phyloP scores from a whole-genome alignment of 1,140 invertebrate genomes.

The Drosophila burlai region DNA sequence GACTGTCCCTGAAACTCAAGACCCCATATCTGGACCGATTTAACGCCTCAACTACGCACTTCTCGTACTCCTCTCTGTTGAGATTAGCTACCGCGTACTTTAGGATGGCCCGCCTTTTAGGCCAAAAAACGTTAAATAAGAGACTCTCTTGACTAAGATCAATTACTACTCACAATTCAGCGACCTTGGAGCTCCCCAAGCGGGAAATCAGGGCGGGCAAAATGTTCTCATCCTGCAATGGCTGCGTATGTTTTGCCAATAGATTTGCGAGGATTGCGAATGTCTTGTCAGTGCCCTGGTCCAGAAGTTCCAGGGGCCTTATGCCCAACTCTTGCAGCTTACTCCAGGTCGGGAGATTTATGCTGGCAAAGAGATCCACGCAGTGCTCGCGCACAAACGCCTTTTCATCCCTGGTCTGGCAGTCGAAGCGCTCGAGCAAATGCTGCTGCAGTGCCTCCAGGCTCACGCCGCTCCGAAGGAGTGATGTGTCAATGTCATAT shows the following conservation, averaged over 20 bases:
- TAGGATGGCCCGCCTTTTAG: constrained; percentile 26
- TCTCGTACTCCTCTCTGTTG: constrained; percentile 18
- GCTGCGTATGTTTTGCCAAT: constrained; percentile 7
- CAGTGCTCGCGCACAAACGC: constrained; percentile 43
- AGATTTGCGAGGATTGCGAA: constrained; percentile 14
- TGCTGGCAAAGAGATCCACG: constrained; percentile 49
- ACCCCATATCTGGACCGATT: not conserved
- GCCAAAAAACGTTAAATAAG: not conserved
- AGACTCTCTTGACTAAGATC: not conserved
- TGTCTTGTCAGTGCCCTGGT: constrained; percentile 46
- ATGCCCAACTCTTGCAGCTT: constrained; percentile 30
- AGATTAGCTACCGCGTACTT: constrained; percentile 43
- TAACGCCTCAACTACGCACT: constrained; percentile 10
- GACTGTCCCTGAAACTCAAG: not conserved
- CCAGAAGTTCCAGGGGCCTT: constrained; percentile 50
- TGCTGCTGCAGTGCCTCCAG: constrained; percentile 38
- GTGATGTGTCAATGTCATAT: constrained; percentile 36
- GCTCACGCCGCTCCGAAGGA: not conserved
- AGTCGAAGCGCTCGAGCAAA: constrained; percentile 44
- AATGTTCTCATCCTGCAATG: constrained; percentile 29
- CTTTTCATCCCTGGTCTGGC: constrained; percentile 56
- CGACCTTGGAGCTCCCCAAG: constrained; percentile 4
- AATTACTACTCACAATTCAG: constrained; percentile 29
- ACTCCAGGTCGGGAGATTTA: constrained; percentile 26
- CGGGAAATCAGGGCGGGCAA: constrained; percentile 17